Percentiles rank a stretch among this genome's conserved stretches.
These are phyloP conservation scores for Etheostoma spectabile DNA, from an alignment of 2,113 vertebrate species.

Conservation along the genomic window DNA sequence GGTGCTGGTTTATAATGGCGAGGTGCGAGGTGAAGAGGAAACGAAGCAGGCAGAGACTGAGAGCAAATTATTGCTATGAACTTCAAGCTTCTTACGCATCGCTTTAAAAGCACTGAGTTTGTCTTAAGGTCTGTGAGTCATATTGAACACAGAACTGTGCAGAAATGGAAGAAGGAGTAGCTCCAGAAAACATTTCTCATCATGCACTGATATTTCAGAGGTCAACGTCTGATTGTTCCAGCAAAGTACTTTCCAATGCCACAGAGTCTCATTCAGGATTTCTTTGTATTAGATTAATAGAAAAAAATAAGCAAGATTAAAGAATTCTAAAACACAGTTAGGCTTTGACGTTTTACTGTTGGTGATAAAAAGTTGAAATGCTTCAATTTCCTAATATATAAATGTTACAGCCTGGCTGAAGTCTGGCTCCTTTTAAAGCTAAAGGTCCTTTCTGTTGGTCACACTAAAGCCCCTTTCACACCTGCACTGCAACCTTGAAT, in stretches of 20 bases:
- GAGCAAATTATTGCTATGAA: background rate
- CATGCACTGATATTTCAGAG: slow-evolving; percentile 1
- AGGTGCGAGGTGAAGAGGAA: background rate
- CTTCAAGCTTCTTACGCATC: background rate
- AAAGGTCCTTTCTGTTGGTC: background rate
- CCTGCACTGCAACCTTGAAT: too few relatives aligned
- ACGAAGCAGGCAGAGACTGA: background rate
- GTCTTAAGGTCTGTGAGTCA: slow-evolving; percentile 18
- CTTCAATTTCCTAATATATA: background rate
- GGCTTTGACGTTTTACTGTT: slow-evolving; percentile 10
- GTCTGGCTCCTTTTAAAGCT: background rate
- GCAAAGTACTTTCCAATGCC: background rate
- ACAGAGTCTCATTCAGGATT: background rate
- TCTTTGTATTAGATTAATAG: background rate
- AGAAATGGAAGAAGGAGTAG: background rate
- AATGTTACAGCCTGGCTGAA: background rate
- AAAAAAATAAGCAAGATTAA: slow-evolving; percentile 2
- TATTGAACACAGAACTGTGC: background rate
- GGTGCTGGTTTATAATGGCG: background rate
- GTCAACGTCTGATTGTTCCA: slow-evolving; percentile 11
- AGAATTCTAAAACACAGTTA: slow-evolving; percentile 17
- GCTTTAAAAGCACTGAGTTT: background rate
- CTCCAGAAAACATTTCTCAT: slow-evolving; percentile 17
- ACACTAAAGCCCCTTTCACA: too few relatives aligned
- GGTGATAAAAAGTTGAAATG: slow-evolving; percentile 18